Evolutionary conservation across 2,113 vertebrate species (phyloP).

Genomic region (Mus spicilegus): DNA sequence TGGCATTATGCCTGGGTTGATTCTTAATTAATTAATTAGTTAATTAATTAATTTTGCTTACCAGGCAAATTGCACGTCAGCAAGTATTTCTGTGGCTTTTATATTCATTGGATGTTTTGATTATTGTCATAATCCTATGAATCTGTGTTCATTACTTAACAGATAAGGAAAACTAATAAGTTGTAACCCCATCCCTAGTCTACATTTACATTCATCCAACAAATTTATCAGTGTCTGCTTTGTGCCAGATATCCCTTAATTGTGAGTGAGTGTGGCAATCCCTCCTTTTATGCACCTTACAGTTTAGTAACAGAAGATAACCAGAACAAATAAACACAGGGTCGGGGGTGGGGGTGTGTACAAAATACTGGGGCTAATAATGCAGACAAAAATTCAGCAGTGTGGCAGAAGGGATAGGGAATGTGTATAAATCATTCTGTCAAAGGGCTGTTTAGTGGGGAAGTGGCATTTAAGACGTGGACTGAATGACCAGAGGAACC

Average conservation of each 20-base stretch:
- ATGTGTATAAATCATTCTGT: neutral
- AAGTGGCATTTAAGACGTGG: neutral
- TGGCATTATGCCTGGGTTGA: neutral
- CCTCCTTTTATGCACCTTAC: neutral
- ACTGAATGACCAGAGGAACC: neutral
- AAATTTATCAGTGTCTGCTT: neutral
- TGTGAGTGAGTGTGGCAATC: neutral
- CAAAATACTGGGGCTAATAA: neutral
- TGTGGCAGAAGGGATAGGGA: neutral
- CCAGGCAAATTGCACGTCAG: neutral
- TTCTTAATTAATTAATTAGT: neutral
- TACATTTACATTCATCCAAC: neutral
- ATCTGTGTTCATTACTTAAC: neutral
- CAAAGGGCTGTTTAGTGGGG: neutral
- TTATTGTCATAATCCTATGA: neutral
- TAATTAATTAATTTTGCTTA: neutral
- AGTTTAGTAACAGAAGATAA: constrained; percentile 27
- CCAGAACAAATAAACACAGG: neutral
- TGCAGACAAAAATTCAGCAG: neutral
- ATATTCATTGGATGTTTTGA: neutral
- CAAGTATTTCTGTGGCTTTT: neutral
- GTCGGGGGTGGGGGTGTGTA: neutral
- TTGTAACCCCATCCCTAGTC: neutral
- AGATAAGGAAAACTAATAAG: neutral
- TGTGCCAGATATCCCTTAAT: neutral